Evolutionary conservation across 2,888 invertebrate genomes (phyloP).

Genomic region (Amphimallon solstitiale): DNA sequence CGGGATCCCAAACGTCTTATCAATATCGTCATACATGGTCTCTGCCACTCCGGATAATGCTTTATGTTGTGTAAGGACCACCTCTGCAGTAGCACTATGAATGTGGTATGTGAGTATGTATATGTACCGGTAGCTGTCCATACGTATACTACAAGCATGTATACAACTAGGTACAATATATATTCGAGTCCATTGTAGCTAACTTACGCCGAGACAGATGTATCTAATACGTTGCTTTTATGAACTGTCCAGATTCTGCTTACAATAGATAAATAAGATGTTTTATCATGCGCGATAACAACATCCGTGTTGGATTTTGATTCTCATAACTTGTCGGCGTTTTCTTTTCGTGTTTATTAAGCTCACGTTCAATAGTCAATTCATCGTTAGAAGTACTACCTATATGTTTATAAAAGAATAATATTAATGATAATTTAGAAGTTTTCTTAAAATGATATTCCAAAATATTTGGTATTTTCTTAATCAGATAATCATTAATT

Average conservation of each 20-base stretch:
- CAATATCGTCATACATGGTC: slow-evolving; percentile 28
- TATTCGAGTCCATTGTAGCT: slow-evolving; percentile 14
- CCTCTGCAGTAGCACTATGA: slow-evolving; percentile 16
- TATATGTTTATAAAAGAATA: too few species aligned
- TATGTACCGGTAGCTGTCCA: background rate
- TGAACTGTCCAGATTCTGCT: background rate
- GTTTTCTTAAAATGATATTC: too few species aligned
- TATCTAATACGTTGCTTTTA: slow-evolving; percentile 11
- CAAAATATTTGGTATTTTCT: too few species aligned
- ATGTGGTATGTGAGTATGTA: background rate
- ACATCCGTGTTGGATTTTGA: too few species aligned
- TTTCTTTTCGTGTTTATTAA: too few species aligned
- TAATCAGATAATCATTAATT: too few species aligned
- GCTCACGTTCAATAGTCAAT: too few species aligned
- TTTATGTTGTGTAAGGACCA: slow-evolving; percentile 25
- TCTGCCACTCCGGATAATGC: slow-evolving; percentile 25
- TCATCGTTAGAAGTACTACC: too few species aligned
- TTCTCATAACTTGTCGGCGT: too few species aligned
- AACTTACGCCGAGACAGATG: slow-evolving; percentile 4
- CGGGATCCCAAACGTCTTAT: slow-evolving; percentile 31
- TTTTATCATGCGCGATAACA: background rate
- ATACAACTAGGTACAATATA: background rate
- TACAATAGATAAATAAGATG: slow-evolving; percentile 4
- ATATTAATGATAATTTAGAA: too few species aligned
- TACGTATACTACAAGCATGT: background rate